Percentiles rank a stretch among this genome's conserved stretches.
Conservation (phyloP, 1,140 invertebrate genomes). For the Diachasma alloeum region DNA sequence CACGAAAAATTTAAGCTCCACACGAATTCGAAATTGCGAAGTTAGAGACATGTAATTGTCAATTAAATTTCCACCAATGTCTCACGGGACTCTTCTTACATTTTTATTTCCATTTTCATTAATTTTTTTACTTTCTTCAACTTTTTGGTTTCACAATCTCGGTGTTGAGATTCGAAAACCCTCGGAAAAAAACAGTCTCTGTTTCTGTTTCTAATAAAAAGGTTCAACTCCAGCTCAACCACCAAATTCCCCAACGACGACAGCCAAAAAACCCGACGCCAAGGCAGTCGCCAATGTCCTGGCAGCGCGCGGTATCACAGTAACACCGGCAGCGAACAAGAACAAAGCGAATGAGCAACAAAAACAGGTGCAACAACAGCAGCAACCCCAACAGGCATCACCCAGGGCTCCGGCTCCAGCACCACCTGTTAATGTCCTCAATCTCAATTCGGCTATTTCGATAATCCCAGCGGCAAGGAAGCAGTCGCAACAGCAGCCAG, state of each 20-base stretch:
- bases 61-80: slow-evolving; percentile 19
- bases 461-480: slow-evolving; percentile 70
- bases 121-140: neutral
- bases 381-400: slow-evolving; percentile 33
- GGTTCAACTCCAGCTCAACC: slow-evolving; percentile 60
- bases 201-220: slow-evolving; percentile 55
- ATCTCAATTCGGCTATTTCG: slow-evolving; percentile 77
- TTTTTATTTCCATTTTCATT: neutral
- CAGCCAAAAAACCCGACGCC: slow-evolving; percentile 70
- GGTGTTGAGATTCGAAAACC: slow-evolving; percentile 20
- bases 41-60: no score
- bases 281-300: slow-evolving; percentile 78
- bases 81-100: slow-evolving; percentile 18
- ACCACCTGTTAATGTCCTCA: slow-evolving; percentile 64
- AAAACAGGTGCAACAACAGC: slow-evolving; percentile 44
- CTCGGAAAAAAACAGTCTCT: slow-evolving; percentile 38
- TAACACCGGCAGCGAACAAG: slow-evolving; percentile 70
- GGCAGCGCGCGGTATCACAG: slow-evolving; percentile 78
- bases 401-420: slow-evolving; percentile 22
- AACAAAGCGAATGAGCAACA: slow-evolving; percentile 49
- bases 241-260: slow-evolving; percentile 44
- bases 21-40: no score
- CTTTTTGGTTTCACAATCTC: neutral
- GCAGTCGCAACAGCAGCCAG: slow-evolving; percentile 45
- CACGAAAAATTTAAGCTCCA: no score